A percentile compares a stretch with the other conserved stretches of the same genome.
These are phyloP conservation scores for Malurus splendens DNA, from an alignment of 2,797 vertebrate species.

Conservation along the genomic window DNA sequence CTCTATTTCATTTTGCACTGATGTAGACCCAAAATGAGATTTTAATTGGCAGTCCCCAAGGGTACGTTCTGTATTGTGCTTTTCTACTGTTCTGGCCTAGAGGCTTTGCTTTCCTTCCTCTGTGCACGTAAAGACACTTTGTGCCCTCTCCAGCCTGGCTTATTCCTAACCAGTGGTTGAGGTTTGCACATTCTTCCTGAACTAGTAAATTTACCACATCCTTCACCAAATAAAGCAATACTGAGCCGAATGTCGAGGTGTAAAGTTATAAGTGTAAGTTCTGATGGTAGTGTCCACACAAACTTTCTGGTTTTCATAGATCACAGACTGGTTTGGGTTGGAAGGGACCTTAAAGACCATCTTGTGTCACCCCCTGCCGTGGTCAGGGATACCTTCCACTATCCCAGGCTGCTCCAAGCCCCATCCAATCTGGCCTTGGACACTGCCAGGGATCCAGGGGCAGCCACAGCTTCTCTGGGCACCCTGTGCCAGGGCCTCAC, in stretches of 20 bases:
- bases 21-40: not conserved
- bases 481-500: rapidly evolving
- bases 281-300: not conserved
- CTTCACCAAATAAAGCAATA: not conserved
- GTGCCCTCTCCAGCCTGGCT: not conserved
- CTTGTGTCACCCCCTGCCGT: rapidly evolving
- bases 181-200: not conserved
- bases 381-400: not conserved
- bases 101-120: not conserved
- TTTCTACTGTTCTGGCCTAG: not conserved
- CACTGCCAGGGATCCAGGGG: not conserved
- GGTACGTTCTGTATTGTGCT: not conserved
- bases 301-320: not conserved
- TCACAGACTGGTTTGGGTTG: not conserved
- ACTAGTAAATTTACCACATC: not conserved
- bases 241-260: not conserved
- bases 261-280: not conserved
- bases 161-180: not conserved
- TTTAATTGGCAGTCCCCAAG: not conserved
- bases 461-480: not conserved
- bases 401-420: rapidly evolving
- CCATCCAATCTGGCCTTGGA: rapidly evolving
- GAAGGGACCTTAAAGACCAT: not conserved
- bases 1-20: not conserved
- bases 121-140: not conserved